A percentile compares a stretch with the other conserved stretches of the same genome.
phyloP scores from a whole-genome alignment of 1,140 invertebrate species.

The Tetramorium parvispinum region DNA sequence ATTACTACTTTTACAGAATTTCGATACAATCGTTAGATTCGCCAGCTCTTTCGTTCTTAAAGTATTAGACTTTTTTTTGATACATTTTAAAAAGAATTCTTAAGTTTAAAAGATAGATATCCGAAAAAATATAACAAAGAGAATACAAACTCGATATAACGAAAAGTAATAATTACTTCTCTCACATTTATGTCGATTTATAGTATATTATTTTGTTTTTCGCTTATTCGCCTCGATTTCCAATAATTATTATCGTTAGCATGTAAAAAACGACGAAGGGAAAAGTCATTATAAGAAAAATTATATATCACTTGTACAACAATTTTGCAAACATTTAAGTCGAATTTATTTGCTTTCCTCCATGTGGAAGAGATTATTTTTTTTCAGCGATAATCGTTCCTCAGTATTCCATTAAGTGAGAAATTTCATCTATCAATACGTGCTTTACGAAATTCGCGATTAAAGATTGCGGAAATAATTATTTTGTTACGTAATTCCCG shows the following conservation, averaged over 20 bases:
- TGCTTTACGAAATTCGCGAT: not conserved
- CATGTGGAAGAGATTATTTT: not conserved
- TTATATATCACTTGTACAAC: not conserved
- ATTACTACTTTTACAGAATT: not conserved
- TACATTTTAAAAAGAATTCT: not conserved
- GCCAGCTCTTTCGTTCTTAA: not conserved
- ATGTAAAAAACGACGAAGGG: not conserved
- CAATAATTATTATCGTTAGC: too few relatives aligned
- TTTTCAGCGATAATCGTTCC: not conserved
- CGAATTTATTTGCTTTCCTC: not conserved
- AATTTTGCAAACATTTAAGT: not conserved
- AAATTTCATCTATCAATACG: not conserved
- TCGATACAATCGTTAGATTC: not conserved
- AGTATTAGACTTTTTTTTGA: not conserved
- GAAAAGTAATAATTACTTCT: not conserved
- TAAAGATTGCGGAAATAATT: slow-evolving; percentile 32
- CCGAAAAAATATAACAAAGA: not conserved
- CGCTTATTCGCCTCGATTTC: not conserved
- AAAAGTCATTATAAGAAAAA: not conserved
- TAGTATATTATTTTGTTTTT: not conserved
- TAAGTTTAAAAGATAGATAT: not conserved
- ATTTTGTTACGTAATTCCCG: slow-evolving; percentile 24
- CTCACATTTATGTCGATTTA: not conserved
- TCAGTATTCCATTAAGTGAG: not conserved
- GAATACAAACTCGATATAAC: not conserved